These are phyloP conservation scores for Poeciliopsis presidionis DNA, from an alignment of 2,797 vertebrate species.

Conservation along the genomic window DNA sequence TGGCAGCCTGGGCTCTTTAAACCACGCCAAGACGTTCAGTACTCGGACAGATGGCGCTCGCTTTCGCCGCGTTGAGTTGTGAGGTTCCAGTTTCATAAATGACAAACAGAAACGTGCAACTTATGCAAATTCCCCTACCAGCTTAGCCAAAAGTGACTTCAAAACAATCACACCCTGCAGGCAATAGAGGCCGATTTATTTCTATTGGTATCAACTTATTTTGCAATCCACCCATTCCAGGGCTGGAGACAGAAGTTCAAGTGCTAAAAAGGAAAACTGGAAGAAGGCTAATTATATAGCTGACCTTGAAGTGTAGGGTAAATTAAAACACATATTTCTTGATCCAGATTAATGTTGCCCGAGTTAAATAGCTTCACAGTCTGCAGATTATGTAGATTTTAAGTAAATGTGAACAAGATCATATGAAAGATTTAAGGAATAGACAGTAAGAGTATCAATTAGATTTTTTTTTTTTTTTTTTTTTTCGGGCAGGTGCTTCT, in stretches of 20 bases:
- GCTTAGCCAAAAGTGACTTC: not conserved
- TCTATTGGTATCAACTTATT: not conserved
- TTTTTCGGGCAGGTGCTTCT: constrained; percentile 45
- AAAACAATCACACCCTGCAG: not conserved
- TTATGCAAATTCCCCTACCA: not conserved
- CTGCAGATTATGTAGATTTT: not conserved
- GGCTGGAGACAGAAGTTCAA: not conserved
- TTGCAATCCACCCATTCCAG: not conserved
- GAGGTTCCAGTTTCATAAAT: not conserved
- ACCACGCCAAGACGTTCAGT: not conserved
- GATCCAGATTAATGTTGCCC: not conserved
- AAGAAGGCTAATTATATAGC: not conserved
- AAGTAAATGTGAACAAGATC: not conserved
- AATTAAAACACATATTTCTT: not conserved
- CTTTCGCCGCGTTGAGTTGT: not conserved
- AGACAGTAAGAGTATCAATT: not conserved
- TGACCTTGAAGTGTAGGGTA: not conserved
- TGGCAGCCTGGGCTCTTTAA: not conserved
- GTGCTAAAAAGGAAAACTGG: not conserved
- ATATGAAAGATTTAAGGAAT: not conserved
- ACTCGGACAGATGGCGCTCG: not conserved
- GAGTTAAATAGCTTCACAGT: not conserved
- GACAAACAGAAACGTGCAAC: not conserved
- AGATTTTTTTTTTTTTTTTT: constrained; percentile 30
- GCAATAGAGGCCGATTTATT: not conserved